Evolutionary conservation across 2,888 invertebrate species (phyloP).

Genomic region (Hypselothyrea guttata): DNA sequence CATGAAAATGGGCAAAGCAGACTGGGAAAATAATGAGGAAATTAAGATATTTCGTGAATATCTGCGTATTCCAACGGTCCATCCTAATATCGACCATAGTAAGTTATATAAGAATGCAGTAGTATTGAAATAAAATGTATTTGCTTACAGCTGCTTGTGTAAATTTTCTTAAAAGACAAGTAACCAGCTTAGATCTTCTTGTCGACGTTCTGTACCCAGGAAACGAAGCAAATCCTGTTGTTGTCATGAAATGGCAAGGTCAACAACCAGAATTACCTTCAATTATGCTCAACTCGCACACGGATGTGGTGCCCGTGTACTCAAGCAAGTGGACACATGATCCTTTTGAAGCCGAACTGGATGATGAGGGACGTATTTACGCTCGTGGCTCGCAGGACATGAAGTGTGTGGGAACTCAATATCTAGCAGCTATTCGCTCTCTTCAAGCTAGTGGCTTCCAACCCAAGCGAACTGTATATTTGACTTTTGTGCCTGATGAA

Average conservation of each 20-base stretch:
- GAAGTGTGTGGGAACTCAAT: slow-evolving; percentile 92
- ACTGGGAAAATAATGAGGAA: slow-evolving; percentile 83
- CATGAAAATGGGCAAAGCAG: slow-evolving; percentile 17
- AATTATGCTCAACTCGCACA: slow-evolving; percentile 95
- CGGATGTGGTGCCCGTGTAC: slow-evolving; percentile 96
- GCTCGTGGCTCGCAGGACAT: slow-evolving; percentile 90
- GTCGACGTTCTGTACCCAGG: slow-evolving; percentile 84
- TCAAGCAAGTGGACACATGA: slow-evolving; percentile 94
- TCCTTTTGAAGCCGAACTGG: slow-evolving; percentile 94
- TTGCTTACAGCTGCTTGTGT: slow-evolving; percentile 77
- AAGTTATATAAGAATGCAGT: slow-evolving; percentile 79
- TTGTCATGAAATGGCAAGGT: slow-evolving; percentile 91
- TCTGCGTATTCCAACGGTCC: slow-evolving; percentile 92
- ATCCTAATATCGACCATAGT: slow-evolving; percentile 93
- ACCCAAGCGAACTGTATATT: slow-evolving; percentile 87
- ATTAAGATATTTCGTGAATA: slow-evolving; percentile 92
- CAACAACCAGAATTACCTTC: slow-evolving; percentile 87
- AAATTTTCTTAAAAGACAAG: slow-evolving; percentile 88
- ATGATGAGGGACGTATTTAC: slow-evolving; percentile 90
- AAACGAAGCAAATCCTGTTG: slow-evolving; percentile 87
- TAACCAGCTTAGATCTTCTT: slow-evolving; percentile 86
- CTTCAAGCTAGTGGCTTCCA: slow-evolving; percentile 84
- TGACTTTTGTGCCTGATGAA: slow-evolving; percentile 88
- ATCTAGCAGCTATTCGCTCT: slow-evolving; percentile 88
- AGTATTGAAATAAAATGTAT: too few species aligned